Evolutionary conservation across 2,888 invertebrate genomes (phyloP), one percentile per base, ranked within the genome.

Genomic region (Melitaea athalia): DNA sequence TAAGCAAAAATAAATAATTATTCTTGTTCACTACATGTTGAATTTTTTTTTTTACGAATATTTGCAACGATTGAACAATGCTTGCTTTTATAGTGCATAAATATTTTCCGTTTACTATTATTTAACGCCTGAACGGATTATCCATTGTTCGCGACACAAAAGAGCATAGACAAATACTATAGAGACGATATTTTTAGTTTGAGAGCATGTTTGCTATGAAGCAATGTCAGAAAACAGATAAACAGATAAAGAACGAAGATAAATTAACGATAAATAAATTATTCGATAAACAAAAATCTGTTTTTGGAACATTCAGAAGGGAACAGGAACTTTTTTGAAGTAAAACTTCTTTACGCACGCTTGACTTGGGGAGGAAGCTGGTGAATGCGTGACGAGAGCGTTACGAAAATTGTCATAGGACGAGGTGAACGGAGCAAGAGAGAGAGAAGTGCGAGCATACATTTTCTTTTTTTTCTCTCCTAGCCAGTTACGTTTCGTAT

Each of bases 131-230:
- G 66, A 66, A 55, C 61, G 61, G 66, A 53, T 66, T 61, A 66
- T 38, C 65, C 45, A 60, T 65, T 65, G 66, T 66, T 66, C 50
- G 61, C 33, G 14, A 66, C 47, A 66, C 66, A 66, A 66, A 64
- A 61, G 66, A 66, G 53, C 66, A 66, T 43, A 61, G 52, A 52
- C 52, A 52, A 52, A 52, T 52, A 24, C 12, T 31, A 52, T 31
- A 52, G 12, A 52, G 31, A 66, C 61, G 55, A 61, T 66, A 66
- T 66, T 38, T 66, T 53, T 38, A 66, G 60, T 61, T 43, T 60
- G 55, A 66, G 61, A 52, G 60, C 66, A 42, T 31, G 47, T 52
- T 24, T 24, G 24, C 24, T 24, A 24, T 24, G 3, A 24, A 55
- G 59, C 10, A 45, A 45, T 45, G 31, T 52, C 52, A 17, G 52